Base-by-base conservation (phyloP, 1,140 invertebrate genomes). In the Drosophila suzukii region DNA sequence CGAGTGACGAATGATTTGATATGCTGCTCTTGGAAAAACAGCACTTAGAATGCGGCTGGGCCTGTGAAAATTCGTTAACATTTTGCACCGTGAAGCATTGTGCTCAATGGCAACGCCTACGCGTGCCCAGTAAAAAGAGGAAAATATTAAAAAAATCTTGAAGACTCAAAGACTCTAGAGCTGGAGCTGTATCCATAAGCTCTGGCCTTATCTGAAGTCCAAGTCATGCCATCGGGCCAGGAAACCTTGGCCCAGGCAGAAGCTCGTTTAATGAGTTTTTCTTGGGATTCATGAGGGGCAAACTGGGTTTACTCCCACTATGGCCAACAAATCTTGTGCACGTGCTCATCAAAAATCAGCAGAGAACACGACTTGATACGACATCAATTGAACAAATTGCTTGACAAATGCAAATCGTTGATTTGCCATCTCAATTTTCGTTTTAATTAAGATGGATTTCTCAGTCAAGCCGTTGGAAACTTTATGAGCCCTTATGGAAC, bases 41-140 rank as follows among this genome's bases (percentile, higher is more conserved):
- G 47, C 78, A 85, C 68, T 85, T 86, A 81, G 81, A 85, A 86
- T 82, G 59, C 79, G 79, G 79, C 68, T 68, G 58, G 38, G 58
- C 58, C 53, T 86, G 81, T 72, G 83, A 82, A 86, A 86, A 86
- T 86, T 86, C 83, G 82, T 86, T 86, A 78, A 88, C 78, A 81
- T 78, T 86, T 81, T 66, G 75, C 79, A 88, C 70, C 82, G 79
- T 86, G 84, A 88, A 88, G 83, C 55, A 85, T 85, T 84, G 70
- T 85, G 78, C 82, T 81, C 70, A 88, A 79, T 82, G 83, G 75
- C 55, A 66, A 86, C 82, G 82, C 83, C 83, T 78, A 86, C 83
- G 72, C 79, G 84, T 88, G 75, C 79, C 66, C 57, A 41, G 36
- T 15, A n/a, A 46, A 34, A 57, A n/a, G 27, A 36, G 13, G 11